These are phyloP conservation scores for Caerostris extrusa DNA, from an alignment of 1,140 invertebrate genomes.

Conservation along the genomic window DNA sequence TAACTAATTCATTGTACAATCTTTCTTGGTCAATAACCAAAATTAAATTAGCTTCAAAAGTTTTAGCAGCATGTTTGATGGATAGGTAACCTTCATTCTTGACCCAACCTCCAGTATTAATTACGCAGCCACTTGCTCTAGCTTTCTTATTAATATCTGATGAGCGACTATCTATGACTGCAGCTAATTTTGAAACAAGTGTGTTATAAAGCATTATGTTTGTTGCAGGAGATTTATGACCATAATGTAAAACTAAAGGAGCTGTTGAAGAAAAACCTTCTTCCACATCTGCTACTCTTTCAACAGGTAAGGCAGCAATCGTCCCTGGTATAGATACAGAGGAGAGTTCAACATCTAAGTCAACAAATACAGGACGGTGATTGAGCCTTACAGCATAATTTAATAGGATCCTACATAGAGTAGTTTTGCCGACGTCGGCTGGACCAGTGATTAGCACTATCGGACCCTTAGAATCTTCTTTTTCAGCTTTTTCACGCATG, in stretches of 20 bases:
- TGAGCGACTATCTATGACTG: slow-evolving; percentile 19
- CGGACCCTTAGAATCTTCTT: slow-evolving; percentile 83
- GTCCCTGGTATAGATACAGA: slow-evolving; percentile 94
- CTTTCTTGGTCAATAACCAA: slow-evolving; percentile 98
- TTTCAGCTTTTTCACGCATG: slow-evolving; percentile 88
- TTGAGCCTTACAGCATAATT: slow-evolving; percentile 97
- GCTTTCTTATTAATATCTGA: slow-evolving; percentile 77
- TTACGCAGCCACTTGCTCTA: slow-evolving; percentile 92
- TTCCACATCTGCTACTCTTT: slow-evolving; percentile 94
- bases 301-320: slow-evolving; percentile 91
- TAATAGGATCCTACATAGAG: slow-evolving; percentile 92
- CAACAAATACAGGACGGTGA: slow-evolving; percentile 91
- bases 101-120: slow-evolving; percentile 99
- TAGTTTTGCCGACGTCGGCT: slow-evolving; percentile 97
- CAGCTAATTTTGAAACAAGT: slow-evolving; percentile 91
- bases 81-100: slow-evolving; percentile 82
- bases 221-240: slow-evolving; percentile 89
- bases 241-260: slow-evolving; percentile 96
- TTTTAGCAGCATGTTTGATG: slow-evolving; percentile 90
- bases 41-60: slow-evolving; percentile 97
- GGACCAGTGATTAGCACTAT: slow-evolving; percentile 89
- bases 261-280: slow-evolving; percentile 96
- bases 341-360: slow-evolving; percentile 94
- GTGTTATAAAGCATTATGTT: slow-evolving; percentile 94
- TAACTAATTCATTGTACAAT: slow-evolving; percentile 93